Conservation (phyloP, 2,888 invertebrate genomes). For the Boloria euphrosyne region DNA sequence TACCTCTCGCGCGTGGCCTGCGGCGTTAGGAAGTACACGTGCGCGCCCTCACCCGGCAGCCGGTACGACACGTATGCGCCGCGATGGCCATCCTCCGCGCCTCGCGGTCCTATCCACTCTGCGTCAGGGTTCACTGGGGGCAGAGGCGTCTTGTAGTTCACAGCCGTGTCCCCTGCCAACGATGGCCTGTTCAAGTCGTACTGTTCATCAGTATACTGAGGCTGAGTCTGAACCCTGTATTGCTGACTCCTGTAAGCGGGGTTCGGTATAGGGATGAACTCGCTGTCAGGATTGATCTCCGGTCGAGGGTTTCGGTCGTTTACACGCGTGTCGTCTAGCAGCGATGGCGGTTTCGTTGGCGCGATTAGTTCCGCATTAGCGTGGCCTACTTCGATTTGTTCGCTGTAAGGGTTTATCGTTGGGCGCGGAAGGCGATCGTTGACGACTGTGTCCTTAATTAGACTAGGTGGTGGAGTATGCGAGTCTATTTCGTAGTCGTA, state of each 20-base stretch:
- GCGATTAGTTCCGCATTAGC: conserved; percentile 61
- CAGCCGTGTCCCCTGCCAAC: conserved; percentile 73
- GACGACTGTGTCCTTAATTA: conserved; percentile 86
- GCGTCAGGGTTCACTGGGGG: conserved; percentile 82
- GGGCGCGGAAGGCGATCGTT: conserved; percentile 87
- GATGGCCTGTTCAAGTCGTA: conserved; percentile 71
- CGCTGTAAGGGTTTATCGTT: conserved; percentile 86
- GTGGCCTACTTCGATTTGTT: conserved; percentile 64
- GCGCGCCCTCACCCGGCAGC: conserved; percentile 64
- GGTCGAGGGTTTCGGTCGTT: conserved; percentile 88
- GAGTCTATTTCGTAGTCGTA: conserved; percentile 76
- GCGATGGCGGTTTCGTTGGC: conserved; percentile 64
- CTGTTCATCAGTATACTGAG: conserved; percentile 68
- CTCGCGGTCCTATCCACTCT: conserved; percentile 80
- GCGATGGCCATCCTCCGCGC: conserved; percentile 40
- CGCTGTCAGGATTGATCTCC: conserved; percentile 86
- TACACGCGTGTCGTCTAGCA: conserved; percentile 86
- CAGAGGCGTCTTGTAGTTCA: conserved; percentile 83
- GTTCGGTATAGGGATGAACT: conserved; percentile 79
- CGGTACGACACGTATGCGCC: conserved; percentile 86
- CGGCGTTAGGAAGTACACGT: conserved; percentile 70
- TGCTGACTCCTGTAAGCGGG: conserved; percentile 69
- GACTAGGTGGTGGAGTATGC: conserved; percentile 69
- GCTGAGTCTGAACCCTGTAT: conserved; percentile 61
- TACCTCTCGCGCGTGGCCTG: conserved; percentile 62